These are phyloP conservation scores for Prunella fulvescens DNA, from an alignment of 2,113 vertebrate genomes.

Conservation along the genomic window DNA sequence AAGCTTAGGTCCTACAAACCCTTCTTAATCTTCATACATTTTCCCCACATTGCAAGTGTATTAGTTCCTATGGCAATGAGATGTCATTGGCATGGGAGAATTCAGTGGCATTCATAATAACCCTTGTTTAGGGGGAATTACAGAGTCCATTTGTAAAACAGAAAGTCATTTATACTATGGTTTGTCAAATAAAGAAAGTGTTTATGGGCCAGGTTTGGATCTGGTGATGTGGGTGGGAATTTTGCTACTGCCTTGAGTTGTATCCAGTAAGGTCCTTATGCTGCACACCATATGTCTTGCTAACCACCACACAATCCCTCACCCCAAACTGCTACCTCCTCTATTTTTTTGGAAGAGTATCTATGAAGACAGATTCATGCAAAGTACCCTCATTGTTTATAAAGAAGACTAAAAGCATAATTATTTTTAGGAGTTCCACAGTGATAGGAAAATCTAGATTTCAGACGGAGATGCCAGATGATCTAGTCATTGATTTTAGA, in stretches of 20 bases:
- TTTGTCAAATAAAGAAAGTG: constrained; percentile 27
- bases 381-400: not conserved
- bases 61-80: not conserved
- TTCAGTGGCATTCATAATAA: not conserved
- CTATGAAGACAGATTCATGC: not conserved
- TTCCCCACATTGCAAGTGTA: not conserved
- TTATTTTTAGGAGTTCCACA: constrained; percentile 12
- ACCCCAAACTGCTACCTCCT: constrained; percentile 25
- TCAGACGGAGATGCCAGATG: not conserved
- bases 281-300: constrained; percentile 21
- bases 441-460: not conserved
- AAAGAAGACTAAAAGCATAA: not conserved
- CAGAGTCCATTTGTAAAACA: not conserved
- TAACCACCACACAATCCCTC: constrained; percentile 45
- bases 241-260: constrained; percentile 26
- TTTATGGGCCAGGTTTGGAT: not conserved
- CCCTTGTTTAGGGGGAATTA: not conserved
- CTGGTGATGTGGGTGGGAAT: constrained; percentile 30
- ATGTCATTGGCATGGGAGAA: not conserved
- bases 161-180: not conserved
- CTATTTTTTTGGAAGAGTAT: not conserved
- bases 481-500: not conserved
- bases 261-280: constrained; percentile 43
- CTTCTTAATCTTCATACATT: not conserved
- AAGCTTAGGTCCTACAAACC: not conserved